These are phyloP conservation scores for Oscheius sp. DNA, from an alignment of 2,888 invertebrate genomes.

Conservation along the genomic window DNA sequence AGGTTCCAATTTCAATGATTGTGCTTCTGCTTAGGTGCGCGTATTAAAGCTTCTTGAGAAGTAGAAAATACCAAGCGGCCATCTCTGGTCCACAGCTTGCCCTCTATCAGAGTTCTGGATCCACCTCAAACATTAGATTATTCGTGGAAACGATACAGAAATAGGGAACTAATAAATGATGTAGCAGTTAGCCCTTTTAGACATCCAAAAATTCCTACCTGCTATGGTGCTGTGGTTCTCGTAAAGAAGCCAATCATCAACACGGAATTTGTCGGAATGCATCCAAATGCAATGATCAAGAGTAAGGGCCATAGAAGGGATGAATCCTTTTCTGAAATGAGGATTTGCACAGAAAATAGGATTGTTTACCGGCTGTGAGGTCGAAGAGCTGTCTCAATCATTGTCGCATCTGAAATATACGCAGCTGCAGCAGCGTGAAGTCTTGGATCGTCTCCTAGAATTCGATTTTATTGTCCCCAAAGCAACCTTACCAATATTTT, in stretches of 20 bases:
- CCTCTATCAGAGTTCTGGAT: constrained; percentile 70
- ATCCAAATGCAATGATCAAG: constrained; percentile 73
- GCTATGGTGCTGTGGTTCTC: constrained; percentile 71
- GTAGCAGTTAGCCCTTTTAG: neutral
- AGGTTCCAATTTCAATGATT: constrained; percentile 1
- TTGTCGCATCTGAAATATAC: constrained; percentile 71
- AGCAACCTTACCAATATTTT: constrained; percentile 42
- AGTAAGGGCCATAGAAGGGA: constrained; percentile 70
- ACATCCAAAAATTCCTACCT: constrained; percentile 49
- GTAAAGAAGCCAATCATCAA: constrained; percentile 73
- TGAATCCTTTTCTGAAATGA: constrained; percentile 53
- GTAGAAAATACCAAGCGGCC: constrained; percentile 72
- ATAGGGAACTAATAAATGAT: neutral
- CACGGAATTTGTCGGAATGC: constrained; percentile 71
- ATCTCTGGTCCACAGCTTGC: constrained; percentile 72
- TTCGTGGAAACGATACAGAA: neutral
- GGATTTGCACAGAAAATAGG: neutral
- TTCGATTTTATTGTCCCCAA: neutral
- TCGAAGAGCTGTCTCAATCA: constrained; percentile 56
- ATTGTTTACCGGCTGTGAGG: constrained; percentile 48
- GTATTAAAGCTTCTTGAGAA: constrained; percentile 72
- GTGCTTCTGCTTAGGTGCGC: constrained; percentile 52
- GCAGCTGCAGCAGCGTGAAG: constrained; percentile 72
- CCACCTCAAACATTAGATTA: constrained; percentile 62
- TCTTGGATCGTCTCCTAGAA: constrained; percentile 69